phyloP scores from a whole-genome alignment of 2,797 vertebrate species.

The Anas capensis region DNA sequence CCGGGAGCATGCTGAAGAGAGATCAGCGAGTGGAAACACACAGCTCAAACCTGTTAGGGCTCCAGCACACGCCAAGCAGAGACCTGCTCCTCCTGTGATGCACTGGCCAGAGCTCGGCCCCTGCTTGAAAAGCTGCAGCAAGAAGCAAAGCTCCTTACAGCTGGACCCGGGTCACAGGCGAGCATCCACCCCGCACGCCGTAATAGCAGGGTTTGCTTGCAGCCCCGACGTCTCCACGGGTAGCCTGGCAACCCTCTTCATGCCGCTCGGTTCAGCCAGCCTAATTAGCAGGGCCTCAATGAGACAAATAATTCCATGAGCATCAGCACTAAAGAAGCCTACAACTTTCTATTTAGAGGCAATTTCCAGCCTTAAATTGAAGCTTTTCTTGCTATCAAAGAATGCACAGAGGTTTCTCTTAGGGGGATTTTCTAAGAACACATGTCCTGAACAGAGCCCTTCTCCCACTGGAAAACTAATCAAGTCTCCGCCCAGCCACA shows the following conservation, averaged over 20 bases:
- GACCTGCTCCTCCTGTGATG: not conserved
- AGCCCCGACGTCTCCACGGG: not conserved
- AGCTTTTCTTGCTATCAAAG: not conserved
- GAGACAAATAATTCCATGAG: constrained; percentile 15
- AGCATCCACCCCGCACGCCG: not conserved
- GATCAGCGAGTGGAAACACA: not conserved
- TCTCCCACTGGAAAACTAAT: not conserved
- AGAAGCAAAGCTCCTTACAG: not conserved
- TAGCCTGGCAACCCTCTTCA: constrained; percentile 56
- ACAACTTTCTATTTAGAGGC: not conserved
- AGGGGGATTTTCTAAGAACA: not conserved
- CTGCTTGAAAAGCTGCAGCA: not conserved
- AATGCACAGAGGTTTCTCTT: not conserved
- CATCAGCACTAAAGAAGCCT: constrained; percentile 8
- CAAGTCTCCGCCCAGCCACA: not conserved
- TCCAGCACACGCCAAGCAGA: not conserved
- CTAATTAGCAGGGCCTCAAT: constrained; percentile 55
- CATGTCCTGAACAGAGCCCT: not conserved
- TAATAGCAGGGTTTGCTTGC: constrained; percentile 39
- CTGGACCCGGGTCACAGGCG: not conserved
- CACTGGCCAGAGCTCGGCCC: not conserved
- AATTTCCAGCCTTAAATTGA: not conserved
- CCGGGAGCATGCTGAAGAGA: not conserved
- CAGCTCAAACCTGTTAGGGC: not conserved
- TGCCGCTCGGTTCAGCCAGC: constrained; percentile 13